A percentile compares a stretch with the other conserved stretches of the same genome.
Conservation (phyloP, 2,113 vertebrate species). For the Parotia lawesii region DNA sequence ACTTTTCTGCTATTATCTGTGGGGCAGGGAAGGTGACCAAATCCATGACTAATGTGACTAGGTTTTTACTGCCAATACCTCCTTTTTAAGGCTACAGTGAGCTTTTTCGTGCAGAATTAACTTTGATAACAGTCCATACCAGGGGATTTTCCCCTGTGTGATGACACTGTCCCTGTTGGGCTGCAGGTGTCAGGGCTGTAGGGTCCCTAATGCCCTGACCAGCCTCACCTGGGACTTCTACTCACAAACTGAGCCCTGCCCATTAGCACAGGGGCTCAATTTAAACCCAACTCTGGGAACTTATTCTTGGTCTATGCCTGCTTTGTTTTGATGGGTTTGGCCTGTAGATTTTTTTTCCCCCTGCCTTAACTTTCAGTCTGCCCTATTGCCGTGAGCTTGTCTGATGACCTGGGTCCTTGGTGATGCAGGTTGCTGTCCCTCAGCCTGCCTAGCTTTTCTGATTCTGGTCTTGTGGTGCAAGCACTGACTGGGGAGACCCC, state of each 20-base stretch:
- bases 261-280: not conserved
- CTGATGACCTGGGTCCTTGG: not conserved
- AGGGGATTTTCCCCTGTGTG: not conserved
- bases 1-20: not conserved
- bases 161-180: not conserved
- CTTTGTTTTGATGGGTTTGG: accelerated
- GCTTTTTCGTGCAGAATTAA: not conserved
- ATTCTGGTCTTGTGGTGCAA: not conserved
- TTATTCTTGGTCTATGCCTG: accelerated
- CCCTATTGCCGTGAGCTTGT: accelerated
- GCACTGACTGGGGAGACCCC: not conserved
- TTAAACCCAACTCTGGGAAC: not conserved
- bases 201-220: not conserved
- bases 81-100: not conserved
- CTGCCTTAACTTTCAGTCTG: not conserved
- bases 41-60: not conserved
- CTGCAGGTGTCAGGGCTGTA: not conserved
- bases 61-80: not conserved
- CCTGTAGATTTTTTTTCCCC: accelerated
- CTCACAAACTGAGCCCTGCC: accelerated
- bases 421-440: not conserved
- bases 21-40: accelerated
- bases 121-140: not conserved
- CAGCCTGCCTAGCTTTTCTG: not conserved
- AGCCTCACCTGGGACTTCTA: not conserved